phyloP scores from a whole-genome alignment of 2,888 invertebrate genomes.

The Drosophila meridiana region DNA sequence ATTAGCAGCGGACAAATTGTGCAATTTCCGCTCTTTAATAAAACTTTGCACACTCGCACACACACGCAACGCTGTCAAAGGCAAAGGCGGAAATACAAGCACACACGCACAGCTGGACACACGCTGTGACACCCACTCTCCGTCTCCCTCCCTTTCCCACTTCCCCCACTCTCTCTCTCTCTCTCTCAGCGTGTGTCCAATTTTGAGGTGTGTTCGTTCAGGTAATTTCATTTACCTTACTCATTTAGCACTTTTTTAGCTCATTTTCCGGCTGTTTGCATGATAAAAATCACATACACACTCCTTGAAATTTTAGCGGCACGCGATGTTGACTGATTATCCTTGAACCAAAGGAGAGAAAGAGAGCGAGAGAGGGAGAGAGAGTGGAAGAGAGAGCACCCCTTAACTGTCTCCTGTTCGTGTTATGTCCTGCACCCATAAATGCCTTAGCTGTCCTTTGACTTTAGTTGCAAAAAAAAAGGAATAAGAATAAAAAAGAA shows the following conservation, averaged over 20 bases:
- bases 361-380: slow-evolving; percentile 20
- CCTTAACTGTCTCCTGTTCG: slow-evolving; percentile 55
- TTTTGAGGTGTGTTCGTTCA: slow-evolving; percentile 79
- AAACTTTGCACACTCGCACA: slow-evolving; percentile 60
- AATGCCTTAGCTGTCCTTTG: slow-evolving; percentile 55
- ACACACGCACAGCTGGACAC: slow-evolving; percentile 60
- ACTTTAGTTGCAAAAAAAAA: slow-evolving; percentile 55
- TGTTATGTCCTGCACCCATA: slow-evolving; percentile 47
- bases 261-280: slow-evolving; percentile 78
- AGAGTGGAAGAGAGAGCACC: slow-evolving; percentile 14
- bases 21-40: slow-evolving; percentile 84
- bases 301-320: slow-evolving; percentile 84
- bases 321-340: slow-evolving; percentile 84
- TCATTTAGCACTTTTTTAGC: slow-evolving; percentile 76
- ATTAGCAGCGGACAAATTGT: slow-evolving; percentile 83
- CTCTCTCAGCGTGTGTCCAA: slow-evolving; percentile 36
- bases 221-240: slow-evolving; percentile 81
- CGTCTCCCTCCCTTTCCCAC: not conserved
- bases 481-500: slow-evolving; percentile 44
- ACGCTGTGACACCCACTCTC: not conserved
- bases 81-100: slow-evolving; percentile 47
- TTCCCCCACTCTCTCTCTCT: not conserved
- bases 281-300: slow-evolving; percentile 85
- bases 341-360: slow-evolving; percentile 66
- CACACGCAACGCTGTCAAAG: slow-evolving; percentile 44